These are phyloP conservation scores for Hypothenemus hampei DNA, from an alignment of 1,140 invertebrate species.

Conservation along the genomic window DNA sequence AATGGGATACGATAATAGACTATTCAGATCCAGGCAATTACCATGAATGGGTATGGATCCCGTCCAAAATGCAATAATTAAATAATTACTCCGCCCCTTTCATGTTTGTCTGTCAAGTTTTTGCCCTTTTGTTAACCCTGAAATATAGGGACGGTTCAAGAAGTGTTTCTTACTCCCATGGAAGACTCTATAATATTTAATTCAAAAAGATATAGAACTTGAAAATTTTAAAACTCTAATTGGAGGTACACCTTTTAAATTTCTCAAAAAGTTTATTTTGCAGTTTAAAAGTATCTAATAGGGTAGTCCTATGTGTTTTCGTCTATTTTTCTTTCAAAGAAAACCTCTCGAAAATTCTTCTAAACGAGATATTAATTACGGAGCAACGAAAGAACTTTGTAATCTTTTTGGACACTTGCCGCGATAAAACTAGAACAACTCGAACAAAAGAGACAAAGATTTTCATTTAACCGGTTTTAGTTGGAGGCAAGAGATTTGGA, in stretches of 20 bases:
- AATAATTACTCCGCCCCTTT: conserved; percentile 28
- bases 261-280: too few species aligned
- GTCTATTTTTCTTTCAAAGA: too few species aligned
- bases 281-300: too few species aligned
- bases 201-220: too few species aligned
- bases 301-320: too few species aligned
- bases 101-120: conserved; percentile 28
- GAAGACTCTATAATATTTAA: too few species aligned
- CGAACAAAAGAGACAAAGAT: conserved; percentile 15
- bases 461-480: conserved; percentile 13
- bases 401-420: conserved; percentile 14
- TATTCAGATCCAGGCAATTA: conserved; percentile 27
- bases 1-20: conserved; percentile 18
- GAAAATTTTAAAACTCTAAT: too few species aligned
- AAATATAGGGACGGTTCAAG: neutral
- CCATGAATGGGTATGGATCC: conserved; percentile 13
- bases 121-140: conserved; percentile 21
- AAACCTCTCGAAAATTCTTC: neutral
- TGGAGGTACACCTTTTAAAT: too few species aligned
- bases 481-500: conserved; percentile 11
- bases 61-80: conserved; percentile 29
- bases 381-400: conserved; percentile 5
- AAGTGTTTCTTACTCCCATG: too few species aligned
- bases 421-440: conserved; percentile 3
- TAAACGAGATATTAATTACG: conserved; percentile 4